Evolutionary conservation across 2,888 invertebrate species (phyloP).

Genomic region (Drosophila helvetica): DNA sequence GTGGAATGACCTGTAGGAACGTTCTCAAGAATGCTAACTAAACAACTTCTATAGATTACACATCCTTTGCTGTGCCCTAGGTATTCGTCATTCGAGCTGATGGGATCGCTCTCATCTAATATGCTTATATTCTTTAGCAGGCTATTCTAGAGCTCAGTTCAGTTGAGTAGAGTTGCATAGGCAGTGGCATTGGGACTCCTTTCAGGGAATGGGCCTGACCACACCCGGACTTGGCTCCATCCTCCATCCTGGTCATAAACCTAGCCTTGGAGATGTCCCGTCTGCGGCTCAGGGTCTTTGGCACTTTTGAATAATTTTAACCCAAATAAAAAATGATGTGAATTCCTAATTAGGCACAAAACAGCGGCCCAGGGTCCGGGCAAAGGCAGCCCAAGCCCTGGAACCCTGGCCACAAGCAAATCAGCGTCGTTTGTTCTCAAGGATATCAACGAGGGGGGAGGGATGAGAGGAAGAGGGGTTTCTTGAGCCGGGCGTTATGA

Average conservation of each 20-base stretch:
- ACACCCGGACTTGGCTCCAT: constrained; percentile 63
- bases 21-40: not conserved
- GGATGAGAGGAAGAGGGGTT: constrained; percentile 4
- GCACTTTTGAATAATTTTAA: constrained; percentile 84
- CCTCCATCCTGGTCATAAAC: constrained; percentile 42
- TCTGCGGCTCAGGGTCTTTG: constrained; percentile 47
- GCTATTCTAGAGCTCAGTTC: constrained; percentile 33
- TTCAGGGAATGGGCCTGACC: constrained; percentile 14
- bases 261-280: constrained; percentile 49
- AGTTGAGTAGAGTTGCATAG: constrained; percentile 41
- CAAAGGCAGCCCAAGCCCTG: constrained; percentile 23
- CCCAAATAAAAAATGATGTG: constrained; percentile 84
- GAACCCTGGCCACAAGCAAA: constrained; percentile 48
- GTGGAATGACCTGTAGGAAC: too few relatives aligned
- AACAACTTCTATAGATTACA: not conserved
- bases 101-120: too few relatives aligned
- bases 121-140: constrained; percentile 2
- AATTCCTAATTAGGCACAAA: constrained; percentile 83
- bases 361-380: constrained; percentile 1
- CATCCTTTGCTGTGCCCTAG: not conserved
- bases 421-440: constrained; percentile 70
- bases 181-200: constrained; percentile 21
- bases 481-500: constrained; percentile 60
- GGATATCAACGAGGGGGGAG: constrained; percentile 30
- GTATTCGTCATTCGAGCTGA: not conserved